Conservation (phyloP, 2,888 invertebrate genomes). For the Cremastinae sp. region DNA sequence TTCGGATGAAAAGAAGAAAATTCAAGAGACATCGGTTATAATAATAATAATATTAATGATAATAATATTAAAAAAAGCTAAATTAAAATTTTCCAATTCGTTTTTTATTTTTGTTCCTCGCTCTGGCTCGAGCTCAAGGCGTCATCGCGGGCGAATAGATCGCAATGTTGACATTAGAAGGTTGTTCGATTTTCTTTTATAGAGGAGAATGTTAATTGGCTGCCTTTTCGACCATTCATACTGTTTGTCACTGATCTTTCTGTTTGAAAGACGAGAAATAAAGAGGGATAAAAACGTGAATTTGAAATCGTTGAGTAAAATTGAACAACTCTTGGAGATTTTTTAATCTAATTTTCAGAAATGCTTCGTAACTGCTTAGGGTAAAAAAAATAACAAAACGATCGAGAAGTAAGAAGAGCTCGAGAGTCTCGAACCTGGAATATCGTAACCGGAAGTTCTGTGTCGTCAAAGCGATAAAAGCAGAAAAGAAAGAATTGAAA, state of each 20-base stretch:
- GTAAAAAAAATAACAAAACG: background rate
- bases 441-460: slow-evolving; percentile 29
- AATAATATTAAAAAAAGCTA: slow-evolving; percentile 46
- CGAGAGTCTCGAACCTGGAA: slow-evolving; percentile 6
- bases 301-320: no score
- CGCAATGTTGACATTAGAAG: slow-evolving; percentile 22
- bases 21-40: slow-evolving; percentile 38
- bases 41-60: slow-evolving; percentile 30
- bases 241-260: background rate
- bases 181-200: slow-evolving; percentile 12
- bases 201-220: no score
- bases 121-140: slow-evolving; percentile 29
- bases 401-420: background rate
- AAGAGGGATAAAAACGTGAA: no score
- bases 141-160: slow-evolving; percentile 47
- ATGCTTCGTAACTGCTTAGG: no score
- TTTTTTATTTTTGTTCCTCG: slow-evolving; percentile 26
- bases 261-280: slow-evolving; percentile 2
- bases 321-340: no score
- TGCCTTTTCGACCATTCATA: background rate
- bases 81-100: slow-evolving; percentile 41
- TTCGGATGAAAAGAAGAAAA: slow-evolving; percentile 14
- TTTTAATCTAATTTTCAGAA: no score
- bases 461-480: slow-evolving; percentile 21
- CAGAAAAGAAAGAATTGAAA: background rate